phyloP scores from a whole-genome alignment of 2,797 vertebrate species.

The Manis crassicaudata region DNA sequence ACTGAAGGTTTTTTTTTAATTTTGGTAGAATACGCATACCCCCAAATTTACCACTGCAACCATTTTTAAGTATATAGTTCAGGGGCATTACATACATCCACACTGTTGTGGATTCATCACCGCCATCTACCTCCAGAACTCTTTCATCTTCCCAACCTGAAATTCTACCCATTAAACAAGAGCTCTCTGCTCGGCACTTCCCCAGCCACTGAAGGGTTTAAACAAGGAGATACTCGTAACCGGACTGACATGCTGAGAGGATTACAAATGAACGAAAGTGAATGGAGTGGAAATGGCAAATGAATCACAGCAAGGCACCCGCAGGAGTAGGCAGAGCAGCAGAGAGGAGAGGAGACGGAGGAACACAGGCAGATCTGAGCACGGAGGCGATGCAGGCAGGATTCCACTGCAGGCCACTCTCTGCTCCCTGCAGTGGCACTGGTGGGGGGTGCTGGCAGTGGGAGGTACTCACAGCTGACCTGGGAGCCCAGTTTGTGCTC shows the following conservation, averaged over 20 bases:
- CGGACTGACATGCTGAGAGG: neutral
- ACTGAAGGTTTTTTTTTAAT: neutral
- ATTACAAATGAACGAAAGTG: neutral
- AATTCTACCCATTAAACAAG: neutral
- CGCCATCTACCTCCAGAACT: neutral
- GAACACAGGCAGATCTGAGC: neutral
- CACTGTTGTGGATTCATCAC: neutral
- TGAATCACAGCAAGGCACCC: neutral
- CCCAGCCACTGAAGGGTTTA: neutral
- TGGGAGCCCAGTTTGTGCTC: conserved; percentile 95
- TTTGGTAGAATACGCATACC: neutral
- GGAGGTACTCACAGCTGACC: conserved; percentile 93
- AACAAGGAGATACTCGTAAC: neutral
- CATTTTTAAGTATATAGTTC: neutral
- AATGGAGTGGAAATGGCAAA: neutral
- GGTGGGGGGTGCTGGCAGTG: neutral
- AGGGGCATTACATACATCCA: neutral
- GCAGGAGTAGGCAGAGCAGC: neutral
- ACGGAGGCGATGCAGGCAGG: neutral
- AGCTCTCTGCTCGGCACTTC: neutral
- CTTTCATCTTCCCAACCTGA: neutral
- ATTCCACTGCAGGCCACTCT: neutral
- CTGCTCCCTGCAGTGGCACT: neutral
- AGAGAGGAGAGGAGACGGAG: neutral
- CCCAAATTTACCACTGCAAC: neutral